Evolutionary conservation across 1,140 invertebrate species (phyloP).

Genomic region (Euwallacea similis): DNA sequence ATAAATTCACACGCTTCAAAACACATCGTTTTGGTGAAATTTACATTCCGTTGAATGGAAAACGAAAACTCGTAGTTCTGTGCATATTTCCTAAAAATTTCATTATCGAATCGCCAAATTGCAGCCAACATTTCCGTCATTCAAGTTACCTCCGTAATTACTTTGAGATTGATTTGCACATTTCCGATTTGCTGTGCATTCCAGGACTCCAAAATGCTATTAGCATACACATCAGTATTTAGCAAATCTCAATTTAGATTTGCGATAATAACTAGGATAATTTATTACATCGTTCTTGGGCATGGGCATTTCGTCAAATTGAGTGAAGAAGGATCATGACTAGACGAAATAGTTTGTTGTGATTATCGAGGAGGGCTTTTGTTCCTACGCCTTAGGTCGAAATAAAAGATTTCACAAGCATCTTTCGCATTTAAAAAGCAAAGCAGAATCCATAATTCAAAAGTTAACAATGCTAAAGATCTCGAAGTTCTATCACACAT

Average conservation of each 20-base stretch:
- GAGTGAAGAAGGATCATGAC: no score
- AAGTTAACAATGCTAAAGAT: conserved; percentile 1
- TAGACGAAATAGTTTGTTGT: no score
- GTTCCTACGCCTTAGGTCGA: no score
- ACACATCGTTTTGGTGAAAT: no score
- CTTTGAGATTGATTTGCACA: conserved; percentile 44
- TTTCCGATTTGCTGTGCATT: conserved; percentile 43
- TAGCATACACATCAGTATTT: conserved; percentile 31
- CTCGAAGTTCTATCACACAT: neutral
- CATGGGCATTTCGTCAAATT: no score
- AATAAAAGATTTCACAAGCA: no score
- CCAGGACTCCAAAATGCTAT: conserved; percentile 36
- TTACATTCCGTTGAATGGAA: no score
- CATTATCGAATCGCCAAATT: conserved; percentile 24
- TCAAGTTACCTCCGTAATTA: conserved; percentile 43
- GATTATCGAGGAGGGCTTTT: no score
- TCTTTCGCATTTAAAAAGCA: neutral
- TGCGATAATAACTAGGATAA: neutral
- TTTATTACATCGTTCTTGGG: no score
- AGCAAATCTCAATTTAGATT: conserved; percentile 21
- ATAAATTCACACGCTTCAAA: no score
- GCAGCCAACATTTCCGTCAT: conserved; percentile 39
- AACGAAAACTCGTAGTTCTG: no score
- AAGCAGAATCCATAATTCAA: neutral
- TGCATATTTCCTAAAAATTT: conserved; percentile 2